Evolutionary conservation across 1,140 invertebrate species (phyloP).

Genomic region (Pseudobourletiella spinata): DNA sequence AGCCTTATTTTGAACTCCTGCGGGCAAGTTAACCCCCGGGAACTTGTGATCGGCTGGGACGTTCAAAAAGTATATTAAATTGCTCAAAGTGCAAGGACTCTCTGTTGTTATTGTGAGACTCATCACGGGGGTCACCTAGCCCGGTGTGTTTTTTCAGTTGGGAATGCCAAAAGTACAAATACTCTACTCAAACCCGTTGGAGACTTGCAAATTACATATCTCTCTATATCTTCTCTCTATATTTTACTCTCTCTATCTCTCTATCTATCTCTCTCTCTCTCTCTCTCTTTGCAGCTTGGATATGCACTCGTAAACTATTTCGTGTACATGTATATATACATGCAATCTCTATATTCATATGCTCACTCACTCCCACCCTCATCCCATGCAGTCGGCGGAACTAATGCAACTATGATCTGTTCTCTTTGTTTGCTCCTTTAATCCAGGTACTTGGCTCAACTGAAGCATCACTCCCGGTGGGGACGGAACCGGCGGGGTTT

Average conservation of each 20-base stretch:
- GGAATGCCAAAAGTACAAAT: too few species aligned
- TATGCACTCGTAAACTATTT: too few species aligned
- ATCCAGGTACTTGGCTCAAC: constrained; percentile 33
- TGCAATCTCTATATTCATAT: neutral
- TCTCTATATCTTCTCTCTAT: neutral
- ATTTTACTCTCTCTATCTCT: too few species aligned
- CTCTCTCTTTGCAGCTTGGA: neutral
- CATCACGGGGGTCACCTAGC: neutral
- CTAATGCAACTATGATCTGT: too few species aligned
- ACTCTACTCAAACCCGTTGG: neutral
- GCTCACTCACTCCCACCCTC: neutral
- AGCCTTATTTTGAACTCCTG: too few species aligned
- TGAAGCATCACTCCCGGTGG: constrained; percentile 35
- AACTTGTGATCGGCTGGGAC: too few species aligned
- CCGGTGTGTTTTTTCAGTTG: neutral
- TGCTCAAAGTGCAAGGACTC: neutral
- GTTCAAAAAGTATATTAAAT: too few species aligned
- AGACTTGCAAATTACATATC: neutral
- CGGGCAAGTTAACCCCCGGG: too few species aligned
- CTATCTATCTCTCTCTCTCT: too few species aligned
- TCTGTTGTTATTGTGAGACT: too few species aligned
- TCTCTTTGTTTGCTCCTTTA: constrained; percentile 6
- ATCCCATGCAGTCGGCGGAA: too few species aligned
- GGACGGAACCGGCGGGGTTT: constrained; percentile 58
- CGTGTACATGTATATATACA: too few species aligned